Percentiles rank a stretch among this genome's conserved stretches.
phyloP scores from a whole-genome alignment of 1,140 invertebrate genomes.

The Gonatopus flavifemur region DNA sequence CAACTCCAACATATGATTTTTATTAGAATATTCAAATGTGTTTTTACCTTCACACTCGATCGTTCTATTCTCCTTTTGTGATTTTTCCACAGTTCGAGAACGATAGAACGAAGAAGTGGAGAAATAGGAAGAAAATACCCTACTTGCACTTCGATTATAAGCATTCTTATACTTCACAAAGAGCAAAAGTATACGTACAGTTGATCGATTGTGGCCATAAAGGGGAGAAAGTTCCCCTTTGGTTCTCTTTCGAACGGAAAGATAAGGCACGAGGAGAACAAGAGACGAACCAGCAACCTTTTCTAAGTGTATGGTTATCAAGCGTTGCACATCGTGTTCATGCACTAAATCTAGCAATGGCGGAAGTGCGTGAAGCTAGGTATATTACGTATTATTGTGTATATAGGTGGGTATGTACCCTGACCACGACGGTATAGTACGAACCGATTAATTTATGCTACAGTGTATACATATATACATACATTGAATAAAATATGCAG shows the following conservation, averaged over 20 bases:
- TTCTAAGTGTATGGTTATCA: slow-evolving; percentile 18
- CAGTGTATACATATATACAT: slow-evolving; percentile 18
- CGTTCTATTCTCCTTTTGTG: too few species aligned
- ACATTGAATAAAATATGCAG: slow-evolving; percentile 31
- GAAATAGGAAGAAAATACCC: too few species aligned
- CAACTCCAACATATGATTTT: too few species aligned
- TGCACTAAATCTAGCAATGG: slow-evolving; percentile 30
- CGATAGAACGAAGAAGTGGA: background rate
- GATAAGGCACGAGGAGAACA: slow-evolving; percentile 9
- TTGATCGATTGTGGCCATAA: too few species aligned
- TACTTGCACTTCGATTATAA: too few species aligned
- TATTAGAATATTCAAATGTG: too few species aligned
- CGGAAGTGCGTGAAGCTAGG: slow-evolving; percentile 34
- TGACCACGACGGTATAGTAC: too few species aligned
- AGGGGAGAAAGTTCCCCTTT: too few species aligned
- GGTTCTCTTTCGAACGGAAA: slow-evolving; percentile 14
- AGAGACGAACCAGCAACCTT: background rate
- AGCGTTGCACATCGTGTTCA: slow-evolving; percentile 12
- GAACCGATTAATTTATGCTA: too few species aligned
- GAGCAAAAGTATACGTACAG: too few species aligned
- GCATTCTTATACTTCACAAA: too few species aligned
- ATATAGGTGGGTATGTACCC: background rate
- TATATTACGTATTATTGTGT: slow-evolving; percentile 1
- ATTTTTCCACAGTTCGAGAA: background rate
- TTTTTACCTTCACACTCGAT: too few species aligned